Base-by-base conservation (phyloP, 2,113 vertebrate genomes). In the Ailurus styani region DNA sequence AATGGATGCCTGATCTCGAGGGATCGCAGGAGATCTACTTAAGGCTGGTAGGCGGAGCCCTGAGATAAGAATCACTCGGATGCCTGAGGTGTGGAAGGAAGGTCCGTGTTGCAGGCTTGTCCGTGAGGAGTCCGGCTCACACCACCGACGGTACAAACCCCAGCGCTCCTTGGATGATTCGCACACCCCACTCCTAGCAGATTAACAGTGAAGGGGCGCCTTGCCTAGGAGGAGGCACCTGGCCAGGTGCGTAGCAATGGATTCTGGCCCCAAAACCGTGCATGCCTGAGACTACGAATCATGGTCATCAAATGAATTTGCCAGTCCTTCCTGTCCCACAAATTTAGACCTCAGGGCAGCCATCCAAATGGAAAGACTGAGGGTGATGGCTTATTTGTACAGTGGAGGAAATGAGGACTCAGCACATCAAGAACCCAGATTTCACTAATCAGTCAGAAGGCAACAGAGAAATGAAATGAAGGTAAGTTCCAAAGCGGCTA, bases 1-100 rank as follows among this genome's bases (percentile, higher is more conserved):
- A 29, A 37, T 11, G 55, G 18, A 84, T 7, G 10, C 34, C 54
- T 87, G 42, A 45, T 73, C 37, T 73, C 21, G 2, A 0, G 13
- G 66, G n/a, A 47, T 77, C 47, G 18, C 1, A 1, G 0, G n/a
- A n/a, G n/a, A 77, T 42, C 27, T 52, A 45, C 0, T 4, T 77
- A 52, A 31, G 42, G 3, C 21, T 55, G 23, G 14, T 29, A 17
- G 52, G 34, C 7, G 42, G 7, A 29, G n/a, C 52, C 34, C 31
- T 77, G 18, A 29, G 34, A 27, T 15, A 21, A 42, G 52, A 62
- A 60, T 47, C 1, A 0, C 7, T 57, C 72, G 25, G 17, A 7
- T 25, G 66, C 3, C 17, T 0, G 2, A 11, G 12, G 6, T 47
- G 31, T 6, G 0, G 25, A 20, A 13, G 57, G 4, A 20, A 13